Conservation (phyloP, 2,113 vertebrate species). For the Circaetus gallicus region DNA sequence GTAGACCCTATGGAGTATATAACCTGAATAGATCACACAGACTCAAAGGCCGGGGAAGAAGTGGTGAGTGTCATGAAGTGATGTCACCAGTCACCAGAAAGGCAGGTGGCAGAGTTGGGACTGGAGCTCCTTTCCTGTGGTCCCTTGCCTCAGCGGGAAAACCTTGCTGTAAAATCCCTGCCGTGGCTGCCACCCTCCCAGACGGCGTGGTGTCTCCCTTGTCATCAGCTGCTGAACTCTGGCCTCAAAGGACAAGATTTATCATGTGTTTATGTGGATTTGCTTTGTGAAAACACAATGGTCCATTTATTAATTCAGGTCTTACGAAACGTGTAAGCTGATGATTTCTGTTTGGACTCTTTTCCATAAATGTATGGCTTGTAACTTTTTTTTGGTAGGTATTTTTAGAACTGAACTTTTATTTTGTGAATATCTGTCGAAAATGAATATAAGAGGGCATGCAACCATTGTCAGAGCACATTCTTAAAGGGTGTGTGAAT, state of each 20-base stretch:
- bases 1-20: background rate
- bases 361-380: background rate
- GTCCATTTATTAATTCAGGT: background rate
- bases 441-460: background rate
- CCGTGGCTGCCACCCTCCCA: background rate
- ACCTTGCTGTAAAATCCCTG: background rate
- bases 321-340: background rate
- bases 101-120: background rate
- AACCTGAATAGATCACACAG: background rate
- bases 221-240: background rate
- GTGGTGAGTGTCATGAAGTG: background rate
- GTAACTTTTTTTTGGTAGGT: background rate
- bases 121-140: background rate
- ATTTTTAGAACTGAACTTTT: background rate
- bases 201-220: fast-evolving
- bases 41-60: background rate
- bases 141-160: background rate
- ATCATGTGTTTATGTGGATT: background rate
- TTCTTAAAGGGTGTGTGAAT: background rate
- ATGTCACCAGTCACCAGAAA: background rate
- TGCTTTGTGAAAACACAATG: background rate
- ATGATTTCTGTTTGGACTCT: background rate
- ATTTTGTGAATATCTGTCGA: background rate
- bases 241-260: background rate
- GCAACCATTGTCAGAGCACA: background rate